Base-by-base conservation (phyloP, 2,113 vertebrate species). In the Poicephalus meyeri region DNA sequence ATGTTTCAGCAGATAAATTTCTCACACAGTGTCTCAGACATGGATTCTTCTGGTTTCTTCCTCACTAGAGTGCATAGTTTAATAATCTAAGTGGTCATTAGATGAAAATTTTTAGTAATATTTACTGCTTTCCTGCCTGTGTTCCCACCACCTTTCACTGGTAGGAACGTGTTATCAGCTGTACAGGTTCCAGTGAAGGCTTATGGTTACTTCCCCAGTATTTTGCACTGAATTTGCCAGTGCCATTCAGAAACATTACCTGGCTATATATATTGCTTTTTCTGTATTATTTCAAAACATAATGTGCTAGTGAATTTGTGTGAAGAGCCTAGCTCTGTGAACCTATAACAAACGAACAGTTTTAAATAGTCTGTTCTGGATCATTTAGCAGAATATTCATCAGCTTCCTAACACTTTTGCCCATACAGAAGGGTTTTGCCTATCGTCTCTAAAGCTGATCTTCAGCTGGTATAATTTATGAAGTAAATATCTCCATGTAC, bases 321-420 rank as follows among this genome's bases (percentile, higher is more conserved):
- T 52, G 68, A 82, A 49, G 37, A 88, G 21, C 44, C 2, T 12
- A 58, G 25, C 31, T 95, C 91, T 77, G 74, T 72, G 63, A 88
- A 80, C 52, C 44, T 72, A 1, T 76, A 89, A 76, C 9, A 76
- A 94, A 88, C 35, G 41, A 88, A 61, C 28, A 66, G 31, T 53
- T 90, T 80, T 49, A 86, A 93, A 60, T 50, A 80, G 53, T 18
- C n/a, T 69, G 72, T 73, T 95, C 74, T 87, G 92, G 70, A 85
- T 87, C 78, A 72, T 81, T 93, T 94, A 88, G 56, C 92, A 90
- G 53, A 77, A 73, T 52, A 28, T 37, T 80, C 41, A 70, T 93
- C 63, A 70, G 31, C 49, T 80, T 97, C 44, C 82, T 85, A 91
- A 86, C 24, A 47, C 17, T 95, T 87, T 33, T 89, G 42, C 49